A percentile compares a stretch with the other conserved stretches of the same genome.
Conservation (phyloP, 2,888 invertebrate genomes). For the Caenorhabditis sp. region DNA sequence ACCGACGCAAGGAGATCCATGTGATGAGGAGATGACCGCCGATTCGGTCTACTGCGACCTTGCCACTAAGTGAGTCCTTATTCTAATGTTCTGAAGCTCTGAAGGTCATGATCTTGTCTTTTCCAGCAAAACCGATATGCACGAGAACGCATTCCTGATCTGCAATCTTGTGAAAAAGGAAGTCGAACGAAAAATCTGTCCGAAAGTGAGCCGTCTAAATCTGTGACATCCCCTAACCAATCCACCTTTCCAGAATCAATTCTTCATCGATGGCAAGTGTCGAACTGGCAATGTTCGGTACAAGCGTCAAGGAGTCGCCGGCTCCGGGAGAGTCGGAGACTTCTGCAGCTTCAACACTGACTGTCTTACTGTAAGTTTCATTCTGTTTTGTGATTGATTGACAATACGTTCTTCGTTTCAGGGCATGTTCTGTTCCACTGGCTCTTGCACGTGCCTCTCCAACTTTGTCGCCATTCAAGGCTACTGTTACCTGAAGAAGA, state of each 20-base stretch:
- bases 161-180: slow-evolving; percentile 72
- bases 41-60: slow-evolving; percentile 72
- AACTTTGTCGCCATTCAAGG: slow-evolving; percentile 79
- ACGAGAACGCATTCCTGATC: slow-evolving; percentile 75
- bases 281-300: slow-evolving; percentile 70
- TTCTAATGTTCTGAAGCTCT: not conserved
- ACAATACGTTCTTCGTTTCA: slow-evolving; percentile 14
- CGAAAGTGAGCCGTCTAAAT: slow-evolving; percentile 18
- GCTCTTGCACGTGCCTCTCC: slow-evolving; percentile 77
- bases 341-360: slow-evolving; percentile 79
- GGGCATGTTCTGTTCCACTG: slow-evolving; percentile 79
- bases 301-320: slow-evolving; percentile 77
- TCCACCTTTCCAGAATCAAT: slow-evolving; percentile 54
- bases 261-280: slow-evolving; percentile 76
- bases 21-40: slow-evolving; percentile 65
- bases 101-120: not conserved
- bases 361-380: slow-evolving; percentile 72
- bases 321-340: slow-evolving; percentile 78
- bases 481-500: slow-evolving; percentile 78
- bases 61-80: slow-evolving; percentile 64
- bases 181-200: slow-evolving; percentile 69
- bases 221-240: not conserved
- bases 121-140: slow-evolving; percentile 75
- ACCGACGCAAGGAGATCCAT: slow-evolving; percentile 63
- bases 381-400: not conserved